These are phyloP conservation scores for Euleptes europaea DNA, from an alignment of 2,113 vertebrate genomes.

Conservation along the genomic window DNA sequence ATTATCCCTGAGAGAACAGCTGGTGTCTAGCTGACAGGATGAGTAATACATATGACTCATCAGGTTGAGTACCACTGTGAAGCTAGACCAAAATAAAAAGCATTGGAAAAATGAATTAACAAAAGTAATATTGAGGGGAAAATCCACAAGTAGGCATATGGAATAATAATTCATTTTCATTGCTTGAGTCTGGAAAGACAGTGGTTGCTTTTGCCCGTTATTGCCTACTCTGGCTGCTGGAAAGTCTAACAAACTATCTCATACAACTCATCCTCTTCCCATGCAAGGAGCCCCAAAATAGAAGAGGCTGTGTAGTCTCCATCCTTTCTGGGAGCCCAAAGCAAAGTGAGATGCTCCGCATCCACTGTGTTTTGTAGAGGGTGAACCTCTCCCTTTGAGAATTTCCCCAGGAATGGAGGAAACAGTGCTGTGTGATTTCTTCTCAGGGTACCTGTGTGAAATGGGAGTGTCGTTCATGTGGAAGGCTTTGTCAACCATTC, in stretches of 20 bases:
- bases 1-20: conserved; percentile 16
- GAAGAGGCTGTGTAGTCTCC: no score
- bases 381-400: no score
- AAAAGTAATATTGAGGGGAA: not conserved
- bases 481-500: no score
- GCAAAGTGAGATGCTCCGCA: not conserved
- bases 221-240: not conserved
- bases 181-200: not conserved
- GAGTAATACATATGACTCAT: conserved; percentile 37
- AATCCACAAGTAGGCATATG: not conserved
- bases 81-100: conserved; percentile 4
- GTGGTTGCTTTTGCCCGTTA: not conserved
- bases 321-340: no score
- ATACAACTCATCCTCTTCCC: not conserved
- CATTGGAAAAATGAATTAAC: not conserved
- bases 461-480: no score
- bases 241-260: not conserved
- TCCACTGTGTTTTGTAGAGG: no score
- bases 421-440: no score
- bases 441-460: no score
- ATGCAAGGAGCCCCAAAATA: not conserved
- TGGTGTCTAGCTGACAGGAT: conserved; percentile 15
- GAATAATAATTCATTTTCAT: not conserved
- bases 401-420: no score
- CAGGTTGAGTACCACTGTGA: not conserved